phyloP scores from a whole-genome alignment of 1,140 invertebrate genomes.

The Drosophila eugracilis region DNA sequence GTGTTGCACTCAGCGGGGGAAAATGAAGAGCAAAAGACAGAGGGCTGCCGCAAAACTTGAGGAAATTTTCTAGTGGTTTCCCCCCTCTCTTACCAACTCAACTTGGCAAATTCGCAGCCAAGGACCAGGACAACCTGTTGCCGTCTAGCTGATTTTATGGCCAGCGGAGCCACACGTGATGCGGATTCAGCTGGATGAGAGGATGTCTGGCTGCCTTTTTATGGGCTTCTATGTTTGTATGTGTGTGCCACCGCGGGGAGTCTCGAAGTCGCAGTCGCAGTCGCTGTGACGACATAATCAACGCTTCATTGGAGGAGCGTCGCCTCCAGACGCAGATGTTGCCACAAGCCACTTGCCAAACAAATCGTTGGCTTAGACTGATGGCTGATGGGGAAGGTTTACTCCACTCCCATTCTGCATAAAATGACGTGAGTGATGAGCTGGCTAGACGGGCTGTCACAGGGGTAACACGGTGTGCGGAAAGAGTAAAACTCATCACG shows the following conservation, averaged over 20 bases:
- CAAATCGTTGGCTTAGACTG: constrained; percentile 51
- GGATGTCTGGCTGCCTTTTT: constrained; percentile 36
- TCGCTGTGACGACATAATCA: constrained; percentile 74
- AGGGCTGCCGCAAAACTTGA: constrained; percentile 36
- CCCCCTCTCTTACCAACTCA: neutral
- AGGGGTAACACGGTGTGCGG: constrained; percentile 2
- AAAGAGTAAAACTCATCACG: neutral
- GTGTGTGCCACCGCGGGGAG: constrained; percentile 34
- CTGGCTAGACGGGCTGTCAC: constrained; percentile 3
- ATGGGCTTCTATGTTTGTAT: constrained; percentile 21
- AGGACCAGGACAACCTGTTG: constrained; percentile 29
- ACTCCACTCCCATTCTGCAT: constrained; percentile 8
- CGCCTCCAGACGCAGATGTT: constrained; percentile 35
- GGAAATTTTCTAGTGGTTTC: constrained; percentile 22
- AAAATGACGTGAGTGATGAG: constrained; percentile 32
- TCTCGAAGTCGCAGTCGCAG: constrained; percentile 8
- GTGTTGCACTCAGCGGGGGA: constrained; percentile 36
- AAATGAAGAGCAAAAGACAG: constrained; percentile 11
- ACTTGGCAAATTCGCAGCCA: neutral
- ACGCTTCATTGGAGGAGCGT: constrained; percentile 66
- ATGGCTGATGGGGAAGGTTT: constrained; percentile 9
- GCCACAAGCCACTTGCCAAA: constrained; percentile 41
- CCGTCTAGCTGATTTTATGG: constrained; percentile 36
- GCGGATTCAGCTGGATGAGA: constrained; percentile 27
- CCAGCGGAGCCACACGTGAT: constrained; percentile 34